Percentiles rank a stretch among this genome's conserved stretches.
Evolutionary conservation across 2,888 invertebrate genomes (phyloP).

Genomic region (Steromphala cineraria): DNA sequence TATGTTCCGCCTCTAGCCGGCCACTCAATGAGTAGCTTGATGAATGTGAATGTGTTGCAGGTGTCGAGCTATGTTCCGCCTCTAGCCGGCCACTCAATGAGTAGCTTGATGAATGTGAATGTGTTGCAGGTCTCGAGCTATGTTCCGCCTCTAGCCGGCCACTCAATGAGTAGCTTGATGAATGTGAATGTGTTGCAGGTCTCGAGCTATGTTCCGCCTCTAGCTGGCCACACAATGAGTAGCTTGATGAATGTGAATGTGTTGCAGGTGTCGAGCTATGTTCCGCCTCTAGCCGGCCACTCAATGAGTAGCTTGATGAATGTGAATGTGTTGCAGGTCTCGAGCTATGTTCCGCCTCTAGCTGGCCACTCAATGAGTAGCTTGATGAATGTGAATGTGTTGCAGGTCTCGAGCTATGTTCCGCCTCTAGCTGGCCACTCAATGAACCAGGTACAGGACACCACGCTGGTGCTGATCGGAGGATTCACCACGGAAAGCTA

Average conservation of each 20-base stretch:
- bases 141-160: constrained; percentile 87
- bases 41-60: constrained; percentile 30
- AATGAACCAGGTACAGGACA: constrained; percentile 84
- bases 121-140: constrained; percentile 48
- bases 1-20: constrained; percentile 85
- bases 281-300: constrained; percentile 89
- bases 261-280: constrained; percentile 49
- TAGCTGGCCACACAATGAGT: constrained; percentile 95
- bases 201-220: constrained; percentile 77
- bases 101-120: no score
- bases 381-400: neutral
- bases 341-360: constrained; percentile 79
- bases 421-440: constrained; percentile 92
- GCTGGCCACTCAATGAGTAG: constrained; percentile 94
- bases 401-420: constrained; percentile 53
- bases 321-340: constrained; percentile 38
- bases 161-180: constrained; percentile 85
- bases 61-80: constrained; percentile 77
- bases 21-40: constrained; percentile 88
- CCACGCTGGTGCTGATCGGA: constrained; percentile 87
- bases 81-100: constrained; percentile 92
- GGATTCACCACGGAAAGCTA: constrained; percentile 85
- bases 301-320: constrained; percentile 83
- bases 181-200: constrained; percentile 36
- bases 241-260: neutral